A percentile compares a stretch with the other conserved stretches of the same genome.
Conservation (phyloP, 2,888 invertebrate genomes). For the Acleris laterana region DNA sequence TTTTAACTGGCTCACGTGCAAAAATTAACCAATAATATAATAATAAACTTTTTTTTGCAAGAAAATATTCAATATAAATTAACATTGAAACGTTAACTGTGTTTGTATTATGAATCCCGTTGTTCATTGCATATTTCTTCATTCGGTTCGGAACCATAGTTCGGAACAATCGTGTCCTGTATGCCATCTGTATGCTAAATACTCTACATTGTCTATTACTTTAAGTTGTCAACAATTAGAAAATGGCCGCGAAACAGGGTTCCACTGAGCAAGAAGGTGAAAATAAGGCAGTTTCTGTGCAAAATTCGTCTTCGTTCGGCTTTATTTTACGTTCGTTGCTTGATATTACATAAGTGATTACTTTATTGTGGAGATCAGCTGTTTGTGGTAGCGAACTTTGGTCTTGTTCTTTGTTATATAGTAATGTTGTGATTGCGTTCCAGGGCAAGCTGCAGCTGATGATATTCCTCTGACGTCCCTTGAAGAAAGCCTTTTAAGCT, state of each 20-base stretch:
- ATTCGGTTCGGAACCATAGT: no score
- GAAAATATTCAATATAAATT: no score
- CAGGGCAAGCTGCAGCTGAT: constrained; percentile 73
- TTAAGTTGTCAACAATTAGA: constrained; percentile 58
- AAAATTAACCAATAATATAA: no score
- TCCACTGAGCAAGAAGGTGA: constrained; percentile 86
- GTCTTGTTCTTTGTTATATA: constrained; percentile 7
- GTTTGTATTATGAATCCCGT: no score
- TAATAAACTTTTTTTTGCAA: no score
- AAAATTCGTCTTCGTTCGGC: constrained; percentile 2
- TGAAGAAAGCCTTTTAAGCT: constrained; percentile 92
- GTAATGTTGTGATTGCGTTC: constrained; percentile 46
- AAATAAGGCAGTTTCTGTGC: constrained; percentile 38
- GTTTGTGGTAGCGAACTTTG: not conserved
- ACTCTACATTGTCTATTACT: constrained; percentile 33
- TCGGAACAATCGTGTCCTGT: no score
- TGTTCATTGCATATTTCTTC: no score
- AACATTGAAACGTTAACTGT: no score
- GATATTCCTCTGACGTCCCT: constrained; percentile 80
- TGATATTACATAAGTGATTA: constrained; percentile 11
- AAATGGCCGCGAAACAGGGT: constrained; percentile 89
- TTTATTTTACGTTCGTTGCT: constrained; percentile 5
- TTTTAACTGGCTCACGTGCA: no score
- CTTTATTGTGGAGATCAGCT: not conserved
- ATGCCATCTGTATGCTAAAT: not conserved